phyloP scores from a whole-genome alignment of 2,113 vertebrate genomes.

The Caracal caracal region DNA sequence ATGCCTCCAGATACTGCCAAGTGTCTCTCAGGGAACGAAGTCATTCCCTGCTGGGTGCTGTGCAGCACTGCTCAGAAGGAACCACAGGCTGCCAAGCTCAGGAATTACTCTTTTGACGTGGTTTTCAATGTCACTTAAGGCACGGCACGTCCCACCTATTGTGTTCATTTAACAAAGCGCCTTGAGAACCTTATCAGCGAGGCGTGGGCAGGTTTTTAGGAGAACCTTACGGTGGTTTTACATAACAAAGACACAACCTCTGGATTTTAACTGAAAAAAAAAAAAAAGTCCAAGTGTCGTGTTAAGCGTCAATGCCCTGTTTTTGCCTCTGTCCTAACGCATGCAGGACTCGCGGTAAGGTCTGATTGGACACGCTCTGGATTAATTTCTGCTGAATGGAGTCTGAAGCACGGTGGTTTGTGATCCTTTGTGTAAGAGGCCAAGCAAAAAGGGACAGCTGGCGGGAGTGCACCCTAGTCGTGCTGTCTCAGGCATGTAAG shows the following conservation, averaged over 20 bases:
- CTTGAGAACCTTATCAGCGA: rapidly evolving
- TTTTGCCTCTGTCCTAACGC: rapidly evolving
- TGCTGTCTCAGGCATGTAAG: not conserved
- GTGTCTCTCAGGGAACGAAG: not conserved
- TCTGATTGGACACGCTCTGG: not conserved
- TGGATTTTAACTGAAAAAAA: not conserved
- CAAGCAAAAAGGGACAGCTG: not conserved
- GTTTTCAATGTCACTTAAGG: rapidly evolving
- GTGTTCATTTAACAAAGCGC: not conserved
- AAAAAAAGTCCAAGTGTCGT: not conserved
- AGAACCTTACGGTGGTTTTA: not conserved
- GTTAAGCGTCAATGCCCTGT: not conserved
- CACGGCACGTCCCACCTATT: rapidly evolving
- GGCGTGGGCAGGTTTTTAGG: not conserved
- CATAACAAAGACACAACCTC: not conserved
- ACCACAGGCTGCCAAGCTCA: rapidly evolving
- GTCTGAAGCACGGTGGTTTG: rapidly evolving
- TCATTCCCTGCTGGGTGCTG: rapidly evolving
- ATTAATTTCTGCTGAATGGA: not conserved
- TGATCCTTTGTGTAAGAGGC: not conserved
- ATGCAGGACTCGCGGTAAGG: not conserved
- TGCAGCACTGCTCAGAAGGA: not conserved
- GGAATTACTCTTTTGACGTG: rapidly evolving
- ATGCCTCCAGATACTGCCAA: rapidly evolving
- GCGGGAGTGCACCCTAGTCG: not conserved